Percentiles rank a stretch among this genome's conserved stretches.
phyloP scores from a whole-genome alignment of 2,888 invertebrate species.

The Dinocampus coccinellae region DNA sequence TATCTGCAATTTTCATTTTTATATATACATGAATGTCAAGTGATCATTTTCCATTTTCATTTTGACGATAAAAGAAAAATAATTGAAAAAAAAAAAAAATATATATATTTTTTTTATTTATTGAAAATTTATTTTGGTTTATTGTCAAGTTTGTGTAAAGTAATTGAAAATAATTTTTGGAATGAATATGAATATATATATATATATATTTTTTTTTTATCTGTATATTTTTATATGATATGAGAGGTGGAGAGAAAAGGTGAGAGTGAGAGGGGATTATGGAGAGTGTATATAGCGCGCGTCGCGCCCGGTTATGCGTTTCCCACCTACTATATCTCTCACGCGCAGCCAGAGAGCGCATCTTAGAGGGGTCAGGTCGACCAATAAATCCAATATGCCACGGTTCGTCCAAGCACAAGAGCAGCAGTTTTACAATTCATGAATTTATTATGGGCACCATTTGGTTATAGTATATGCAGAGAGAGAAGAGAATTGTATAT shows the following conservation, averaged over 20 bases:
- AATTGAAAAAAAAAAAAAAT: too few species aligned
- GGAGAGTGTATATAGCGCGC: slow-evolving; percentile 17
- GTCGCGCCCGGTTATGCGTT: slow-evolving; percentile 39
- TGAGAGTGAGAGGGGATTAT: slow-evolving; percentile 7
- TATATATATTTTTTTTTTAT: too few species aligned
- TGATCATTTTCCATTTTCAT: neutral
- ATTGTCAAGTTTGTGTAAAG: too few species aligned
- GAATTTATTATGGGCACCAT: slow-evolving; percentile 66
- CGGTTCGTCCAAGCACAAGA: slow-evolving; percentile 64
- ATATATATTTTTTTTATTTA: too few species aligned
- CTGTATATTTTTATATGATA: too few species aligned
- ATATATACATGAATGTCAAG: neutral
- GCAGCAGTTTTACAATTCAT: slow-evolving; percentile 67
- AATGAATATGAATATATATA: too few species aligned
- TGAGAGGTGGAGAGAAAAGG: too few species aligned
- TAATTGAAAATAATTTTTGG: neutral
- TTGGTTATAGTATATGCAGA: slow-evolving; percentile 28
- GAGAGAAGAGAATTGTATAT: slow-evolving; percentile 44
- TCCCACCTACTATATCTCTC: slow-evolving; percentile 1
- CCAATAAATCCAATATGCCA: slow-evolving; percentile 68
- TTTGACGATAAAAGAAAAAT: neutral
- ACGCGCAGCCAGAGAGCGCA: slow-evolving; percentile 39
- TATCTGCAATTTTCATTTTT: slow-evolving; percentile 51
- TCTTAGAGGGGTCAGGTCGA: slow-evolving; percentile 67
- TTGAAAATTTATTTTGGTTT: too few species aligned